These are phyloP conservation scores for Atractosteus spatula DNA, from an alignment of 2,113 vertebrate species.

Conservation along the genomic window DNA sequence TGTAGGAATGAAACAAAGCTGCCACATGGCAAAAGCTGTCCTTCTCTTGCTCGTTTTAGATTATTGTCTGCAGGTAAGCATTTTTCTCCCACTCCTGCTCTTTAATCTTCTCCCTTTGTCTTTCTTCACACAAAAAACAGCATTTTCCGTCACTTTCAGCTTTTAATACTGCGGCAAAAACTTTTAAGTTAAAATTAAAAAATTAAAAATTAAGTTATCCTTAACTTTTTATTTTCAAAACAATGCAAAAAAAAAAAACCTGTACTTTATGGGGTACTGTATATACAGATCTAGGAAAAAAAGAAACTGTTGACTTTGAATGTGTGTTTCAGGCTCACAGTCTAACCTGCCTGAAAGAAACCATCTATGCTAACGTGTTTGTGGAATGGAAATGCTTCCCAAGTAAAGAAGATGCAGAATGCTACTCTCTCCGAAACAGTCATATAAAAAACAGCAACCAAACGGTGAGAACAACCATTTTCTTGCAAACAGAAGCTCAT, in stretches of 20 bases:
- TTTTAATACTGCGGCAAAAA: too few relatives aligned
- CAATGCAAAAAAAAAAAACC: too few relatives aligned
- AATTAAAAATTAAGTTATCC: too few relatives aligned
- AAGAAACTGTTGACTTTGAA: not conserved
- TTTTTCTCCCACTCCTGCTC: too few relatives aligned
- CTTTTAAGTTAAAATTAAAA: too few relatives aligned
- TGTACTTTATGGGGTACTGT: too few relatives aligned
- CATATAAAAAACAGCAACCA: conserved; percentile 41
- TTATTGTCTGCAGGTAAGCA: conserved; percentile 60
- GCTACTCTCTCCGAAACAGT: conserved; percentile 61
- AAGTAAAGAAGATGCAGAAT: conserved; percentile 50
- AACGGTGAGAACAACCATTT: conserved; percentile 53
- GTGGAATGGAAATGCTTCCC: conserved; percentile 65
- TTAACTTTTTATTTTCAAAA: too few relatives aligned
- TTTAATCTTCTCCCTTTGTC: too few relatives aligned
- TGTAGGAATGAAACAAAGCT: conserved; percentile 13
- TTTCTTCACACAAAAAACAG: too few relatives aligned
- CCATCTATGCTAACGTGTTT: conserved; percentile 43
- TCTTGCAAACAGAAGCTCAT: too few relatives aligned
- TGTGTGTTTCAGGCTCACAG: conserved; percentile 53
- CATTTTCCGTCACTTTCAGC: too few relatives aligned
- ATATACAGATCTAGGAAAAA: too few relatives aligned
- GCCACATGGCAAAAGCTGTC: conserved; percentile 54
- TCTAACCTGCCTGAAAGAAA: conserved; percentile 50
- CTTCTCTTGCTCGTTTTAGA: conserved; percentile 50